Conservation (phyloP, 2,113 vertebrate genomes). For the Chauna torquata region DNA sequence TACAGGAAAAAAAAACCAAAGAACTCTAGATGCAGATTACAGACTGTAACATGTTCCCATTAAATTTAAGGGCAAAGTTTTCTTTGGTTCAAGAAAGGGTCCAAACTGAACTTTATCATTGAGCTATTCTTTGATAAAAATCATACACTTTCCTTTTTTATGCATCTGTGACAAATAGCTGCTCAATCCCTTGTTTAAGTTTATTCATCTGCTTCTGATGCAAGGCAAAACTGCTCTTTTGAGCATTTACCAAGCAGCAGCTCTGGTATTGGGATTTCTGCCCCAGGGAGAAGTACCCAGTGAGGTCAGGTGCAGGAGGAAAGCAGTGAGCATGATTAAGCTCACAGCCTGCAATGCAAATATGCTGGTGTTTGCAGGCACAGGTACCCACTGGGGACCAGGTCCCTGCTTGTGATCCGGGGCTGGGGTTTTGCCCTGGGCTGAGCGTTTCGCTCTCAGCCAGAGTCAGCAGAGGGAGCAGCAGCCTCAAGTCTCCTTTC, state of each 20-base stretch:
- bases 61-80: not conserved
- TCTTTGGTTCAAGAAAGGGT: not conserved
- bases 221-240: not conserved
- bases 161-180: too few relatives aligned
- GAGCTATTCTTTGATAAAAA: not conserved
- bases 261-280: too few relatives aligned
- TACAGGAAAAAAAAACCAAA: not conserved
- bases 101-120: not conserved
- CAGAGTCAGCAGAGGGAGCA: conserved; percentile 11
- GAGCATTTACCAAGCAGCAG: not conserved
- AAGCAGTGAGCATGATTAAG: too few relatives aligned
- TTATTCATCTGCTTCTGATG: not conserved
- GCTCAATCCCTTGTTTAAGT: not conserved
- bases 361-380: not conserved
- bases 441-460: not conserved
- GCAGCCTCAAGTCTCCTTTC: not conserved
- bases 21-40: not conserved
- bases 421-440: fast-evolving
- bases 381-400: not conserved
- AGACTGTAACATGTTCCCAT: not conserved
- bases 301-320: not conserved
- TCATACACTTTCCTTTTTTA: not conserved
- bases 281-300: fast-evolving
- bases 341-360: too few relatives aligned
- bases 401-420: not conserved